Percentiles rank a stretch among this genome's conserved stretches.
phyloP scores from a whole-genome alignment of 1,140 invertebrate genomes.

The Drosophila leontia region DNA sequence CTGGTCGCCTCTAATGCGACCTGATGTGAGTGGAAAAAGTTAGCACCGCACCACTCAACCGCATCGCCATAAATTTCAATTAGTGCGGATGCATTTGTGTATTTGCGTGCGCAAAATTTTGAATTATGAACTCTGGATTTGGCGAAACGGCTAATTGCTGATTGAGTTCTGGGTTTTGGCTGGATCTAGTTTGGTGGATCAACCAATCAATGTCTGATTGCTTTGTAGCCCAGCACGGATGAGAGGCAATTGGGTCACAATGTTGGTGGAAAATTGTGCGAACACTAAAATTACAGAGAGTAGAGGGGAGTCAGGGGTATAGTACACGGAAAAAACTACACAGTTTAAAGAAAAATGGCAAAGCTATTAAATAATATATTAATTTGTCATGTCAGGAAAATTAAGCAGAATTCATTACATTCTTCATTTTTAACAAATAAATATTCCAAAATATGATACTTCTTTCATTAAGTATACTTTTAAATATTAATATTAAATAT shows the following conservation, averaged over 20 bases:
- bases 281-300: background rate
- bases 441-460: too few relatives aligned
- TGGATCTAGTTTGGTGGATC: slow-evolving; percentile 19
- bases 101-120: slow-evolving; percentile 61
- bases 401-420: too few relatives aligned
- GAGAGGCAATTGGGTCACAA: slow-evolving; percentile 37
- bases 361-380: background rate
- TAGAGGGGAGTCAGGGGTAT: background rate
- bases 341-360: background rate
- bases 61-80: slow-evolving; percentile 62
- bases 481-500: background rate
- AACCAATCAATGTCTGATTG: slow-evolving; percentile 47
- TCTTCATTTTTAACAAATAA: too few relatives aligned
- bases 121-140: slow-evolving; percentile 68
- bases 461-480: too few relatives aligned
- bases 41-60: slow-evolving; percentile 36
- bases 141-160: slow-evolving; percentile 59
- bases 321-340: background rate
- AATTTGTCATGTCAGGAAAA: background rate
- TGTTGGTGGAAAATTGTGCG: slow-evolving; percentile 11
- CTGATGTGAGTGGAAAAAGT: slow-evolving; percentile 30
- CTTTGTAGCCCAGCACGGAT: background rate
- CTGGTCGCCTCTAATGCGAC: slow-evolving; percentile 46
- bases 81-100: slow-evolving; percentile 48
- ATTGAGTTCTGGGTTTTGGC: slow-evolving; percentile 46